These are phyloP conservation scores for Parelbella ahira DNA, from an alignment of 2,888 invertebrate genomes.

Conservation along the genomic window DNA sequence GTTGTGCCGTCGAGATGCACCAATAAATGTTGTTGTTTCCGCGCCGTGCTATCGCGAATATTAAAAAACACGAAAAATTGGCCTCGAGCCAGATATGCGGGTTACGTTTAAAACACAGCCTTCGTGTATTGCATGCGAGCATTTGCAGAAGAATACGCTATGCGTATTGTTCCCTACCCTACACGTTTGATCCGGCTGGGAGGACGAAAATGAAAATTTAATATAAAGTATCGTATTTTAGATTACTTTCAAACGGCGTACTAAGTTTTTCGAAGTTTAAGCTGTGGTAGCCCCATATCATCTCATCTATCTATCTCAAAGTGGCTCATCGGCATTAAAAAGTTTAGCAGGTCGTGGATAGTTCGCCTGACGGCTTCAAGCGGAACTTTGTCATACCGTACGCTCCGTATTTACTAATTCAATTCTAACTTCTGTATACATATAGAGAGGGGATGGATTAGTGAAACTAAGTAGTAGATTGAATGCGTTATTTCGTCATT, in stretches of 20 bases:
- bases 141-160: conserved; percentile 20
- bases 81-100: conserved; percentile 47
- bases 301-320: conserved; percentile 23
- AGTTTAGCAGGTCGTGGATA: conserved; percentile 22
- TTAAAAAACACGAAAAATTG: conserved; percentile 58
- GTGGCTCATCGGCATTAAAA: conserved; percentile 23
- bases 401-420: conserved; percentile 10
- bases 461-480: neutral
- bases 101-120: conserved; percentile 36
- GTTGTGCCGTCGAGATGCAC: conserved; percentile 35
- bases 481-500: too few species aligned
- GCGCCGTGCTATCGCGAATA: conserved; percentile 37
- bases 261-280: conserved; percentile 15
- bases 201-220: conserved; percentile 17
- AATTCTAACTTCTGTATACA: conserved; percentile 4
- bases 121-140: conserved; percentile 50
- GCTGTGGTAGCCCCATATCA: conserved; percentile 15
- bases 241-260: conserved; percentile 11
- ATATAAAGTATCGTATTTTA: conserved; percentile 4
- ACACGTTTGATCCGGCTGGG: conserved; percentile 17
- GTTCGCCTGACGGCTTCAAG: conserved; percentile 15
- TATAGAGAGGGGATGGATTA: neutral
- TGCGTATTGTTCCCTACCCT: conserved; percentile 17
- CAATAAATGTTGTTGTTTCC: conserved; percentile 51
- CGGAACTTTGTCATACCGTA: conserved; percentile 9